These are phyloP conservation scores for Lingula anatina DNA, from an alignment of 2,888 invertebrate species.

Conservation along the genomic window DNA sequence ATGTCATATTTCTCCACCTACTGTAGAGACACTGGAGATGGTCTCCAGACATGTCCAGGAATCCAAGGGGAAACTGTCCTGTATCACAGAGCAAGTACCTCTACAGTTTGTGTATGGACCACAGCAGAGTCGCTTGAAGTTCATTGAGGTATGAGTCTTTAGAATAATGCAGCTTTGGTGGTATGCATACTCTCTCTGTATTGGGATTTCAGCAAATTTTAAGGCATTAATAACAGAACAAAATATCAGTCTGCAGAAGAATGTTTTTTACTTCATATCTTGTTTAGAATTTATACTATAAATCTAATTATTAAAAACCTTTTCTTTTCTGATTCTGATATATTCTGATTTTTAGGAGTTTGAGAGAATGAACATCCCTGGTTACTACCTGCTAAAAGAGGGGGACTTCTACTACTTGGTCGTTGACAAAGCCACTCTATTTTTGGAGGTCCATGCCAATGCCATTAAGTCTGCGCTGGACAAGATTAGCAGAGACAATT, in stretches of 20 bases:
- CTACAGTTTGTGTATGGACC: slow-evolving; percentile 63
- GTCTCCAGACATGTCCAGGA: slow-evolving; percentile 63
- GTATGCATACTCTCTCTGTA: too few relatives aligned
- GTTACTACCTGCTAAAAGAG: slow-evolving; percentile 60
- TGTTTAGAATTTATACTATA: too few relatives aligned
- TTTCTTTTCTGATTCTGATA: too few relatives aligned
- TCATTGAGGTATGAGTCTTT: slow-evolving; percentile 41
- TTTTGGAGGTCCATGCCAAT: slow-evolving; percentile 15
- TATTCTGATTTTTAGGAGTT: slow-evolving; percentile 57
- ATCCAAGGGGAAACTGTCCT: slow-evolving; percentile 59
- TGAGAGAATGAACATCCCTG: slow-evolving; percentile 58
- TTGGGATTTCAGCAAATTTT: too few relatives aligned
- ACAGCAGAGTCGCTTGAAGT: slow-evolving; percentile 49
- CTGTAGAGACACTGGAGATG: slow-evolving; percentile 59
- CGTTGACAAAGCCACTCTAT: slow-evolving; percentile 22
- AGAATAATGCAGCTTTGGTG: too few relatives aligned
- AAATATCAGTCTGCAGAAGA: too few relatives aligned
- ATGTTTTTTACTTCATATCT: too few relatives aligned
- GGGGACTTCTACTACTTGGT: slow-evolving; percentile 62
- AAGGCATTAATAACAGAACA: too few relatives aligned
- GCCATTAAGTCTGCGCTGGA: slow-evolving; percentile 27
- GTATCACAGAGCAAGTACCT: slow-evolving; percentile 60
- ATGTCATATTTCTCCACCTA: slow-evolving; percentile 57
- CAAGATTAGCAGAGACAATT: slow-evolving; percentile 12
- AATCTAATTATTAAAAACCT: too few relatives aligned